Evolutionary conservation across 2,888 invertebrate genomes (phyloP).

Genomic region (Drosophila paramelanica): DNA sequence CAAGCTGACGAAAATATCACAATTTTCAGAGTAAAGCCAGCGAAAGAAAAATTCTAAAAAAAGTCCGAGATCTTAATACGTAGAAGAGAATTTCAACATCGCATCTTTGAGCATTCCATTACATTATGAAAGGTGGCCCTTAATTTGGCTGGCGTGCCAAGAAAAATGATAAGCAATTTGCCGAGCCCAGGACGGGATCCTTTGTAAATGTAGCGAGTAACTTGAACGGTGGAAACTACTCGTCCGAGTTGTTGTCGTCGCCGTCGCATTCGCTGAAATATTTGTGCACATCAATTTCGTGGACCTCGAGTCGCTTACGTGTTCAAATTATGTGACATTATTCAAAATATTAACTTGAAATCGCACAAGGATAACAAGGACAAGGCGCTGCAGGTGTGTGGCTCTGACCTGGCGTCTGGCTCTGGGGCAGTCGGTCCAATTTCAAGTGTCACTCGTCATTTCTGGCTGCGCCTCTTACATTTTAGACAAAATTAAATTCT

Average conservation of each 20-base stretch:
- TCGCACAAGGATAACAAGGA: conserved; percentile 37
- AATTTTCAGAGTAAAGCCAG: too few relatives aligned
- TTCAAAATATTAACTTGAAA: conserved; percentile 73
- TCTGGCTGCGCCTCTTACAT: conserved; percentile 16
- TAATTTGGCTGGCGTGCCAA: conserved; percentile 30
- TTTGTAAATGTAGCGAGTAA: conserved; percentile 19
- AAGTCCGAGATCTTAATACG: conserved; percentile 7
- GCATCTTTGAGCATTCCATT: conserved; percentile 21
- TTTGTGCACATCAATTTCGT: conserved; percentile 61
- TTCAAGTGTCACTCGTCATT: conserved; percentile 25
- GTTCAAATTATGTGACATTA: conserved; percentile 71
- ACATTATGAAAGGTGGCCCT: conserved; percentile 7
- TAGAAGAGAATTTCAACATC: conserved; percentile 1
- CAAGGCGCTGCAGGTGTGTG: conserved; percentile 5
- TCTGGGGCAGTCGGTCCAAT: conserved; percentile 4
- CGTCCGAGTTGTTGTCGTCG: conserved; percentile 2
- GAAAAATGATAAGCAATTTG: conserved; percentile 51
- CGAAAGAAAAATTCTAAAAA: neutral
- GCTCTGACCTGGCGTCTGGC: conserved; percentile 5
- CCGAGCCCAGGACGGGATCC: conserved; percentile 23
- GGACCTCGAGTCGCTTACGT: conserved; percentile 61
- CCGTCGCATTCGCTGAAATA: conserved; percentile 45
- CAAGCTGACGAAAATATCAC: too few relatives aligned
- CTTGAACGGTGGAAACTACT: conserved; percentile 31
- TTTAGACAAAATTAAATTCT: conserved; percentile 61